Evolutionary conservation across 1,140 invertebrate species (phyloP), one percentile per base, ranked within the genome.

Genomic region (Drosophila micromelanica): DNA sequence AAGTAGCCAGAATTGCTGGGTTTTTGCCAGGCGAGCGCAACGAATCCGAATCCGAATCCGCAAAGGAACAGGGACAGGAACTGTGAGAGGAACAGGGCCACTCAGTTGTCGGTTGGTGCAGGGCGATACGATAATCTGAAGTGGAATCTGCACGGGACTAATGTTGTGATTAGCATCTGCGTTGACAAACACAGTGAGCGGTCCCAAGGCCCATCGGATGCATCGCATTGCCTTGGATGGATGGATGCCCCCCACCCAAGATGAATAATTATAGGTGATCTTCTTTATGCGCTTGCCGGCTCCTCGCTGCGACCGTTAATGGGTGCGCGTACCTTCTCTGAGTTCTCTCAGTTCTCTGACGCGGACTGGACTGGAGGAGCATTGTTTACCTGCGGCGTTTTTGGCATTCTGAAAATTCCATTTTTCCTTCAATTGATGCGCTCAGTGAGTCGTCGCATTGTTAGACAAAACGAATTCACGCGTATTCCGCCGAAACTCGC

Each of bases 121-220:
- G 32, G 15, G 20, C 38, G 11, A 52, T 3, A 13, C 37, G 49
- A 54, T 11, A 48, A 52, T 71, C 76, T 89, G 79, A 89, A 89
- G 84, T 89, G 76, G 82, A 78, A 80, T 69, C 79, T 76, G 63
- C 74, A 70, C 75, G 63, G 67, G 64, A 76, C 90, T 91, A 91
- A 91, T 91, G 90, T 87, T 84, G 90, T 91, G 90, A 91, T 91
- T 91, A 91, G 90, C 90, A 91, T 91, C 90, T 91, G 90, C 90
- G 90, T 91, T 91, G 90, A 91, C 90, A 91, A 91, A 91, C 79
- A 48, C 90, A 91, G 90, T 73, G 37, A 86, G 90, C 38, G 81
- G 79, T 87, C 76, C 73, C 82, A 86, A 86, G 82, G 82, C 67
- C n/a, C n/a, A n/a, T n/a, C n/a, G n/a, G n/a, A n/a, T n/a, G n/a